Percentiles rank a stretch among this genome's conserved stretches.
Conservation (phyloP, 2,888 invertebrate genomes). For the Andrena flavipes region DNA sequence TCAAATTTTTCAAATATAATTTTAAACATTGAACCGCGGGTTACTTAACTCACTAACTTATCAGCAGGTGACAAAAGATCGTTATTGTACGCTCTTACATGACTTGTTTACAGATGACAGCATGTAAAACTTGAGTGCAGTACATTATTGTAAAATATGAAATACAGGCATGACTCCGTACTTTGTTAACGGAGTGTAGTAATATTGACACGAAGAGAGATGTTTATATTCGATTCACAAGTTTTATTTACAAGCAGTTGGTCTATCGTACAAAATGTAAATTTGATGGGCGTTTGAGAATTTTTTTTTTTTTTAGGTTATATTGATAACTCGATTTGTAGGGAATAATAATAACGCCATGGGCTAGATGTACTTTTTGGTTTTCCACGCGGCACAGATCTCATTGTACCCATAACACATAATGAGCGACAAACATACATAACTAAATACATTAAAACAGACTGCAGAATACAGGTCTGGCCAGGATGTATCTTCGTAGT, state of each 20-base stretch:
- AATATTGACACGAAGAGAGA: constrained; percentile 51
- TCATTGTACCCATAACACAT: constrained; percentile 23
- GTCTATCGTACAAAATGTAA: constrained; percentile 56
- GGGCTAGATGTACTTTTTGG: constrained; percentile 33
- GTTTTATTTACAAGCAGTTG: constrained; percentile 64
- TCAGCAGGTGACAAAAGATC: background rate
- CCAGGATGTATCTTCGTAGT: constrained; percentile 33
- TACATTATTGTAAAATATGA: constrained; percentile 29
- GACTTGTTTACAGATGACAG: background rate
- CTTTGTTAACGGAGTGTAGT: constrained; percentile 33
- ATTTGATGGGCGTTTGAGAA: constrained; percentile 51
- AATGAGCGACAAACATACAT: constrained; percentile 49
- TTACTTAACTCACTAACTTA: too few species aligned
- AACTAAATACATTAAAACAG: constrained; percentile 55
- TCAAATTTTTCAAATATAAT: background rate
- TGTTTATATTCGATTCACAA: constrained; percentile 57
- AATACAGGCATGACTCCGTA: constrained; percentile 23
- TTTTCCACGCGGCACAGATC: constrained; percentile 20
- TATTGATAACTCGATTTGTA: constrained; percentile 38
- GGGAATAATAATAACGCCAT: constrained; percentile 44
- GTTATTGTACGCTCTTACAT: background rate
- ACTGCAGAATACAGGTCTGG: constrained; percentile 48
- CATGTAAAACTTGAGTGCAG: background rate
- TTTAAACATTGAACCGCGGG: too few species aligned
- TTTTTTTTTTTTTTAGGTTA: constrained; percentile 21